phyloP scores from a whole-genome alignment of 2,113 vertebrate species.

The Macroglossus sobrinus region DNA sequence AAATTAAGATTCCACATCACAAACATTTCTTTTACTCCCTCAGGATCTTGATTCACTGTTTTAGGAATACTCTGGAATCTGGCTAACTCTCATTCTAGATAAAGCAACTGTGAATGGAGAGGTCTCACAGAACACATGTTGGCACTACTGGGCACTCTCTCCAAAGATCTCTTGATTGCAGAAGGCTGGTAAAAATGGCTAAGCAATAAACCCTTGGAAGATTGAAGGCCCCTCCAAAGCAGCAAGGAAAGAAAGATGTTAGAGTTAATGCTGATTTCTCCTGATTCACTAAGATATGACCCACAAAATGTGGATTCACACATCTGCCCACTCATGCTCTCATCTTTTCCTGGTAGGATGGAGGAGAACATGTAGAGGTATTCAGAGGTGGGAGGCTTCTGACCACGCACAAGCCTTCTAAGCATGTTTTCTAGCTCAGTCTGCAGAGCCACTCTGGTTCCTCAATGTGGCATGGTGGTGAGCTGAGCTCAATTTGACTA shows the following conservation, averaged over 20 bases:
- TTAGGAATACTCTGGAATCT: not conserved
- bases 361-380: not conserved
- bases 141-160: not conserved
- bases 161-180: not conserved
- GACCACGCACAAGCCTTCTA: rapidly evolving
- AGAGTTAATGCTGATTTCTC: not conserved
- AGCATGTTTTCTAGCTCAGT: not conserved
- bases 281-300: not conserved
- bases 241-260: not conserved
- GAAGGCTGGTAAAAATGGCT: not conserved
- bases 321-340: not conserved
- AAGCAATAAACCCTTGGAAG: not conserved
- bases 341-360: not conserved
- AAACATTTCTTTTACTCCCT: not conserved
- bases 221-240: not conserved
- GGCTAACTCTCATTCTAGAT: not conserved
- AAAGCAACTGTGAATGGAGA: not conserved
- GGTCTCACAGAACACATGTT: not conserved
- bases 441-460: not conserved
- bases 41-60: not conserved
- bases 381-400: not conserved
- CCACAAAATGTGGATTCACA: not conserved
- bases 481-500: not conserved
- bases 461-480: rapidly evolving
- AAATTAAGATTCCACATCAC: not conserved